Base-by-base conservation (phyloP, 1,140 invertebrate genomes). In the Lanistes nyassanus region DNA sequence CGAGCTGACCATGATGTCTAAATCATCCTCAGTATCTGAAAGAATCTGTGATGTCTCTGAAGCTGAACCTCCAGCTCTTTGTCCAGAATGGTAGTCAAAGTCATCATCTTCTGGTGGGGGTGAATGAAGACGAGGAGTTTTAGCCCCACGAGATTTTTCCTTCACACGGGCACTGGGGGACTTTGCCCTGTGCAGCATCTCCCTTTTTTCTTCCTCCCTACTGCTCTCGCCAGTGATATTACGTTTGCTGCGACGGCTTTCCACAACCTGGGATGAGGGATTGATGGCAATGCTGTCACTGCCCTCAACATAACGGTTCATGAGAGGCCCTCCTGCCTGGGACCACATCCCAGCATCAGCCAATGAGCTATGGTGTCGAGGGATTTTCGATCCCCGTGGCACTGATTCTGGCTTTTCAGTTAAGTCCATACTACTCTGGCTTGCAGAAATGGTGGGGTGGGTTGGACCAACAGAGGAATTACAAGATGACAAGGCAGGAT, bases 111-210 rank as follows among this genome's bases (percentile, higher is more conserved):
- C 65, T 7, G 73, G 47, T 29, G 60, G 36, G 0, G 79, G 76
- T 7, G 79, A 80, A 34, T 78, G 74, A 58, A 78, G 53, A 23
- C 74, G 80, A 74, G 64, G 81, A 79, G 69, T 78, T 69, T 86
- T 86, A n/a, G 83, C 76, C 3, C 72, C 75, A 19, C 85, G 76
- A 47, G 87, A 79, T 42, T 83, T 84, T 29, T 87, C 86, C 72
- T 84, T 86, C 5, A 88, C 75, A 66, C 83, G 83, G 26, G 84
- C 84, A 81, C 87, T 88, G 11, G 87, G 87, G 23, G 86, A 85
- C 76, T 85, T 87, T 13, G 82, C 85, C 51, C 82, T 58, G 23
- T 80, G 74, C 75, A 79, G 75, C 67, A 76, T 68, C 65, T 82
- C 81, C 53, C 80, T 77, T 67, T 84, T 82, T 21, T 84, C 82